Evolutionary conservation across 2,888 invertebrate genomes (phyloP), one percentile per base, ranked within the genome.

Genomic region (Selenia dentaria): DNA sequence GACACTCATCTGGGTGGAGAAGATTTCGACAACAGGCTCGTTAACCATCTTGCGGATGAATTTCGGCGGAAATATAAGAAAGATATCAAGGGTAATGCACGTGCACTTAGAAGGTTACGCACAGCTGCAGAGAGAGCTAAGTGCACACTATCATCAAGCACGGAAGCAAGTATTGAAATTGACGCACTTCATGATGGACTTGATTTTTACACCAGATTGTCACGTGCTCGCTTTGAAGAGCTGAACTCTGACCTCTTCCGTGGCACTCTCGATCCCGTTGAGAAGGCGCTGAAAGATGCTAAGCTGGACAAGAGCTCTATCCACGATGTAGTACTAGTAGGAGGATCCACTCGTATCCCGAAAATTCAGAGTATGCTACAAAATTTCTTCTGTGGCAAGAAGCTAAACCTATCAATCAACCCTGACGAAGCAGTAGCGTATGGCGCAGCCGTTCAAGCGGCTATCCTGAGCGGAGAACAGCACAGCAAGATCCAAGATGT

Each of bases 1-100:
- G 96, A 97, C 72, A 96, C 96, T 3, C 96, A 96, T 72, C 91
- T 96, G 38, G 96, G 96, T 12, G 95, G 95, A 6, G 95, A 95
- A 75, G 94, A 95, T 79, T 92, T 92, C 51, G 73, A 93, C 73
- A 94, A 93, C 70, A 79, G 94, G 38, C 82, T 95, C 53, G 94
- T 95, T 2, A 92, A 90, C 57, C 93, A 94, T 66, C 91, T 94
- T 31, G 91, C 92, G 13, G 93, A 94, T 6, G 95, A 95, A 75
- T 95, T 95, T 75, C 93, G 93, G 69, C 84, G 94, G 8, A 95
- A 95, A 68, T 93, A 90, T 81, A 93, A 91, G 54, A 95, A 95
- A 73, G 95, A 96, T 65, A 64, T 96, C 29, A 80, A 87, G 11
- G 82, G 74, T 26, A 95, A 95, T 73, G 91, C 94, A 0, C 86